Percentiles rank a stretch among this genome's conserved stretches.
phyloP scores from a whole-genome alignment of 2,113 vertebrate genomes.

The Neolamprologus variostigma region DNA sequence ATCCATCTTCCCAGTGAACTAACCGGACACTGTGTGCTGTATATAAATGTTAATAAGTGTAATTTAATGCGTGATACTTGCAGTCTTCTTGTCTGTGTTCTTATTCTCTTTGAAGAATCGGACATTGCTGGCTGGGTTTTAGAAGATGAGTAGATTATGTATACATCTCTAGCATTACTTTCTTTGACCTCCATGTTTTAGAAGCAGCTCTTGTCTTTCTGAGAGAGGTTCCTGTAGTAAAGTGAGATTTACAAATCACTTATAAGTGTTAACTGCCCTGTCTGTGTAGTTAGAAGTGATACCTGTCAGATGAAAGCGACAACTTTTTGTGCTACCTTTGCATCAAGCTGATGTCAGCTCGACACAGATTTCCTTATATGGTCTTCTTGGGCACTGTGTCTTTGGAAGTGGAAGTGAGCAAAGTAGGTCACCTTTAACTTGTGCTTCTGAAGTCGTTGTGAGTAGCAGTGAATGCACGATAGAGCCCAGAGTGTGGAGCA shows the following conservation, averaged over 20 bases:
- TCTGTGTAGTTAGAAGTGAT: background rate
- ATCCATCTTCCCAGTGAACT: background rate
- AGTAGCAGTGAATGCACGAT: background rate
- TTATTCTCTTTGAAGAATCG: background rate
- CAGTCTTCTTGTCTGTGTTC: background rate
- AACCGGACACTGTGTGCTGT: background rate
- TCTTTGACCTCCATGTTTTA: background rate
- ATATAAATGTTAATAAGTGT: background rate
- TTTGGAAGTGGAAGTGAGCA: background rate
- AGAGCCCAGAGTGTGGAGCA: background rate
- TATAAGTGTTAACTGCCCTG: rapidly evolving
- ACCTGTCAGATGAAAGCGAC: background rate
- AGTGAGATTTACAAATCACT: background rate
- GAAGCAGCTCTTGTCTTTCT: background rate
- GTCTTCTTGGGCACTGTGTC: background rate
- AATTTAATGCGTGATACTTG: rapidly evolving
- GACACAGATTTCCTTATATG: background rate
- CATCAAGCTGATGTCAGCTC: background rate
- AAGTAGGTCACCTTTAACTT: background rate
- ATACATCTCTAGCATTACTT: background rate
- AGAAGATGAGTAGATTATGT: background rate
- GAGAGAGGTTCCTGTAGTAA: background rate
- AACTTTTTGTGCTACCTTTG: background rate
- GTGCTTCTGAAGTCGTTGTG: background rate
- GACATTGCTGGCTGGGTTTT: background rate